These are phyloP conservation scores for Notiomystis cincta DNA, from an alignment of 2,113 vertebrate genomes.

Conservation along the genomic window DNA sequence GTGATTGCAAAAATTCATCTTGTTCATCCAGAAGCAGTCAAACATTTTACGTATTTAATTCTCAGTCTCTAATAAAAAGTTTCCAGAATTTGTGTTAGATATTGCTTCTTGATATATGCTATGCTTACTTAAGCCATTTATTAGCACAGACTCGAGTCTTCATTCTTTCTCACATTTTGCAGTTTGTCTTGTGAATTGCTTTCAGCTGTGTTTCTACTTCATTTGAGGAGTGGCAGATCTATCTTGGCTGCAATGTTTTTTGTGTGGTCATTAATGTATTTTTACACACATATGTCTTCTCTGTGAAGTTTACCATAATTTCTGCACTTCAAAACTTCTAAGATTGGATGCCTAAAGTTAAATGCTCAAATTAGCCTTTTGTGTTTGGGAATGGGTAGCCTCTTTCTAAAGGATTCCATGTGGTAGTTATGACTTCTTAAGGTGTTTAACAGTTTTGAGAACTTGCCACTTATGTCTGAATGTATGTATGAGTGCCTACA, in stretches of 20 bases:
- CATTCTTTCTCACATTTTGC: background rate
- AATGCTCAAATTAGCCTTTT: background rate
- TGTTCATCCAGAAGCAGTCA: background rate
- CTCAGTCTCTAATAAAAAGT: background rate
- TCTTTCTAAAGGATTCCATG: background rate
- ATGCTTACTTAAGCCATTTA: background rate
- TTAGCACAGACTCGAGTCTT: background rate
- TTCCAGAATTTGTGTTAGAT: background rate
- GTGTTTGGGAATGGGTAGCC: fast-evolving
- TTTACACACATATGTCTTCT: background rate
- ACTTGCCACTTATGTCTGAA: background rate
- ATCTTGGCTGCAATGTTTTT: background rate
- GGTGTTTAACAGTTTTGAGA: background rate
- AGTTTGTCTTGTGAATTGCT: background rate
- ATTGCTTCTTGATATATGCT: background rate
- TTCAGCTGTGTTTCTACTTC: background rate
- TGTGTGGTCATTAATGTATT: background rate
- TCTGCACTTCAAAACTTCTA: background rate
- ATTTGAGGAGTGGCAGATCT: background rate
- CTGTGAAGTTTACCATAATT: background rate
- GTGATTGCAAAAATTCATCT: background rate
- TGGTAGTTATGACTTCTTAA: background rate
- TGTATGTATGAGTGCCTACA: background rate
- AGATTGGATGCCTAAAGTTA: background rate
- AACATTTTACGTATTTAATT: background rate